phyloP scores from a whole-genome alignment of 2,113 vertebrate species.

The Vidua chalybeata region DNA sequence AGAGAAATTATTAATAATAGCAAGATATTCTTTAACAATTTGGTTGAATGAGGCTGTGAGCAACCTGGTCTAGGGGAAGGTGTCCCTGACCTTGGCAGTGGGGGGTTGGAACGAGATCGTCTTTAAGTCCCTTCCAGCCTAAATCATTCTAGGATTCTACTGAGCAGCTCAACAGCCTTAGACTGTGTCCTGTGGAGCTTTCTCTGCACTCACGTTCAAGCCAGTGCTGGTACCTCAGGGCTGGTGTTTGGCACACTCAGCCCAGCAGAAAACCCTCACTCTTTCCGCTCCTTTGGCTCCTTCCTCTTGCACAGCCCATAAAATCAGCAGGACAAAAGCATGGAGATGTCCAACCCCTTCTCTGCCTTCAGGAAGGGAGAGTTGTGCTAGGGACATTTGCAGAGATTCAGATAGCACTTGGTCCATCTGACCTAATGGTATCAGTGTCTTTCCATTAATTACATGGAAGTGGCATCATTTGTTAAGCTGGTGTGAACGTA shows the following conservation, averaged over 20 bases:
- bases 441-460: constrained; percentile 23
- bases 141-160: not conserved
- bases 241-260: not conserved
- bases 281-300: not conserved
- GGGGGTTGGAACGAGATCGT: not conserved
- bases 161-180: not conserved
- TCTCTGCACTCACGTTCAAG: not conserved
- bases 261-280: not conserved
- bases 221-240: not conserved
- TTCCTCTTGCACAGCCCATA: not conserved
- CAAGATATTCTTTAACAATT: not conserved
- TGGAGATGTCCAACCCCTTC: not conserved
- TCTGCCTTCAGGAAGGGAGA: not conserved
- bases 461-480: not conserved
- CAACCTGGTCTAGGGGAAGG: not conserved
- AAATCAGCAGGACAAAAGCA: not conserved
- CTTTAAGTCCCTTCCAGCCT: not conserved
- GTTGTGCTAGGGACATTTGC: not conserved
- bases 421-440: not conserved
- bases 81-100: not conserved
- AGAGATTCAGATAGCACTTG: not conserved
- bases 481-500: not conserved
- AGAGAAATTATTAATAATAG: not conserved
- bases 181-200: not conserved
- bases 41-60: not conserved